These are phyloP conservation scores for Lottia gigantea DNA, from an alignment of 2,888 invertebrate species.

Conservation along the genomic window DNA sequence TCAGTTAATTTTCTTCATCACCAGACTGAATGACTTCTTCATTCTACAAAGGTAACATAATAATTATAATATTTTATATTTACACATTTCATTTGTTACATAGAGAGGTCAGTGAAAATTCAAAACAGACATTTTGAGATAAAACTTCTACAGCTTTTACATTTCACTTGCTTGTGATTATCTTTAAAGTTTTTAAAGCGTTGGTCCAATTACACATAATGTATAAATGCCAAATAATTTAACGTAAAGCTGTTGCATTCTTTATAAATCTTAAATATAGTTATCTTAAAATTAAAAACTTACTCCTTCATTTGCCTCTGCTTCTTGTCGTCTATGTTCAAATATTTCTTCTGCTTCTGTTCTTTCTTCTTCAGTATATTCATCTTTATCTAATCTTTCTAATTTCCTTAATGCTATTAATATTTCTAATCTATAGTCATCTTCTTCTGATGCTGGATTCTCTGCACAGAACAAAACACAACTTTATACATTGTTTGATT, in stretches of 20 bases:
- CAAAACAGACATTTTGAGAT: no score
- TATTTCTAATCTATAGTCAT: slow-evolving; percentile 66
- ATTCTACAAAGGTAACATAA: slow-evolving; percentile 19
- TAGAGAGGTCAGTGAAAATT: no score
- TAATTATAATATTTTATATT: no score
- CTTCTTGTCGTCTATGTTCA: slow-evolving; percentile 59
- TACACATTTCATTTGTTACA: no score
- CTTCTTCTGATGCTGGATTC: slow-evolving; percentile 65
- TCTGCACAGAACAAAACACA: slow-evolving; percentile 42
- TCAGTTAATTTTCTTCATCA: slow-evolving; percentile 17
- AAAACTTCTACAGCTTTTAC: no score
- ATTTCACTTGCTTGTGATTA: no score
- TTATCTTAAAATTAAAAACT: not conserved
- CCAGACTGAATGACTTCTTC: slow-evolving; percentile 21
- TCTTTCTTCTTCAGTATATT: slow-evolving; percentile 65
- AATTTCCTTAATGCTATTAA: slow-evolving; percentile 62
- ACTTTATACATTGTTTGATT: slow-evolving; percentile 36
- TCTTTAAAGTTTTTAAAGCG: no score
- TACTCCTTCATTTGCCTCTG: slow-evolving; percentile 33
- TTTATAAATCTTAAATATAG: no score
- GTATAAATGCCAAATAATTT: no score
- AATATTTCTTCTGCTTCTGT: slow-evolving; percentile 64
- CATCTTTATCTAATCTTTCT: slow-evolving; percentile 67
- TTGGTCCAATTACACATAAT: no score
- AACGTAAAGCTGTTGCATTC: no score